Percentiles rank a stretch among this genome's conserved stretches.
phyloP scores from a whole-genome alignment of 1,140 invertebrate genomes.

The Lordiphosa mommai region DNA sequence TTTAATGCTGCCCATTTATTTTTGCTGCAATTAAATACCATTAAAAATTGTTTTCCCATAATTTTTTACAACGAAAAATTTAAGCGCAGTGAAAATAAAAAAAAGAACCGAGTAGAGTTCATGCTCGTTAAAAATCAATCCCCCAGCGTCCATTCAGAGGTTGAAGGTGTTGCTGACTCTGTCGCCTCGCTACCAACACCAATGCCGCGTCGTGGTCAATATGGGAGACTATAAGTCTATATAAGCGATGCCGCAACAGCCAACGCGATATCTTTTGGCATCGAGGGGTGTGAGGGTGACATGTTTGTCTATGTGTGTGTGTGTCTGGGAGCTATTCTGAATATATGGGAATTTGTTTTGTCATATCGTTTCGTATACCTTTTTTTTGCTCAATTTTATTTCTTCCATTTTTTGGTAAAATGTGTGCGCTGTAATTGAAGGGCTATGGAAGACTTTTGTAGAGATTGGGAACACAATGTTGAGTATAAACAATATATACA shows the following conservation, averaged over 20 bases:
- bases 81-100: slow-evolving; percentile 21
- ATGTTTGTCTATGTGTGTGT: slow-evolving; percentile 23
- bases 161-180: slow-evolving; percentile 58
- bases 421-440: slow-evolving; percentile 16
- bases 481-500: background rate
- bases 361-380: slow-evolving; percentile 43
- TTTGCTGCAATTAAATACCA: slow-evolving; percentile 47
- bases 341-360: slow-evolving; percentile 68
- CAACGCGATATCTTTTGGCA: slow-evolving; percentile 44
- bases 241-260: slow-evolving; percentile 42
- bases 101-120: slow-evolving; percentile 20
- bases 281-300: slow-evolving; percentile 17
- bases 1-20: slow-evolving; percentile 46
- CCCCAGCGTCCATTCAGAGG: slow-evolving; percentile 41
- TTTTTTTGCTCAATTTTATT: slow-evolving; percentile 13
- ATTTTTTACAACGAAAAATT: slow-evolving; percentile 41
- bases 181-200: slow-evolving; percentile 1
- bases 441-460: background rate
- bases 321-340: slow-evolving; percentile 41
- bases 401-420: slow-evolving; percentile 3
- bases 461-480: background rate
- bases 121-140: slow-evolving; percentile 77
- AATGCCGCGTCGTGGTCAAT: slow-evolving; percentile 49
- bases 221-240: slow-evolving; percentile 67
- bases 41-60: slow-evolving; percentile 73